A percentile compares a stretch with the other conserved stretches of the same genome.
phyloP scores from a whole-genome alignment of 2,888 invertebrate genomes.

The Calameuta pallipes region DNA sequence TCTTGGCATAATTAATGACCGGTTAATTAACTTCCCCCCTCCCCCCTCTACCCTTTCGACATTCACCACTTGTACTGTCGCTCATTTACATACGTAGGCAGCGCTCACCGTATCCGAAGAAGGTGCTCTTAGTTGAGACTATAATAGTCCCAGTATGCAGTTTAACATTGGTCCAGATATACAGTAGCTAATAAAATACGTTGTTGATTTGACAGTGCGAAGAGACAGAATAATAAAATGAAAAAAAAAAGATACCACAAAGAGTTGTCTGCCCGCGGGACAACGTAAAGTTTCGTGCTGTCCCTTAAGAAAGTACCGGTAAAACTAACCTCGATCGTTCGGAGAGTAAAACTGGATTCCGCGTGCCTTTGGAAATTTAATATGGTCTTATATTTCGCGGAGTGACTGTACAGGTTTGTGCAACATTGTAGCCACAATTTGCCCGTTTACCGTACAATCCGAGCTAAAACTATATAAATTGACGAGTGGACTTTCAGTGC shows the following conservation, averaged over 20 bases:
- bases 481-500: not conserved
- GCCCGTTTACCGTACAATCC: constrained; percentile 44
- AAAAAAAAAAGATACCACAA: not conserved
- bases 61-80: not conserved
- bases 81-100: not conserved
- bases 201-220: not conserved
- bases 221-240: not conserved
- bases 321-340: not conserved
- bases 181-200: not conserved
- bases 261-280: not conserved
- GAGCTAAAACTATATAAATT: constrained; percentile 16
- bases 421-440: constrained; percentile 57
- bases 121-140: not conserved
- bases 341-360: constrained; percentile 24
- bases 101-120: not conserved
- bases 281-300: not conserved
- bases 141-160: not conserved
- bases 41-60: not conserved
- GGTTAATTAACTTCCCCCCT: not conserved
- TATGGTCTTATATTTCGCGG: constrained; percentile 22
- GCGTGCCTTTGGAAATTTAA: constrained; percentile 36
- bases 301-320: not conserved
- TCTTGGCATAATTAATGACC: not conserved
- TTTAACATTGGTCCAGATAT: not conserved
- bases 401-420: constrained; percentile 46